Evolutionary conservation across 2,113 vertebrate species (phyloP).

Genomic region (Butorides virescens): DNA sequence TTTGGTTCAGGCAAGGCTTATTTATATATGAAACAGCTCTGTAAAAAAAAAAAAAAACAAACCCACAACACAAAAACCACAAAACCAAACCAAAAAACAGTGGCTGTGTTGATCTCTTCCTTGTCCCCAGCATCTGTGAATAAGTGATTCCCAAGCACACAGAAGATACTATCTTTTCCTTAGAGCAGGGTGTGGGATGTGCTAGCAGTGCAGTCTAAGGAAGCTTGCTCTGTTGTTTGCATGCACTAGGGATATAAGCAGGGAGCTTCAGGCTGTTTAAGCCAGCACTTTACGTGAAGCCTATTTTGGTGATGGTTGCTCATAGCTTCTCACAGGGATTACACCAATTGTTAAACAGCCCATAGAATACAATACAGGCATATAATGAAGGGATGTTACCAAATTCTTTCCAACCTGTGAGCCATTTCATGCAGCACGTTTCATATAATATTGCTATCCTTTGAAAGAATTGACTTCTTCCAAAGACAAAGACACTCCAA

Average conservation of each 20-base stretch:
- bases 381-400: neutral
- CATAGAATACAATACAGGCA: neutral
- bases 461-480: neutral
- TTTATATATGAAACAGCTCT: neutral
- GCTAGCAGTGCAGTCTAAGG: neutral
- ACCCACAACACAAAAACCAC: too few relatives aligned
- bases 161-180: neutral
- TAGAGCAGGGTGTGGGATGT: neutral
- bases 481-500: neutral
- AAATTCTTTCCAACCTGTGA: neutral
- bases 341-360: neutral
- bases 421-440: neutral
- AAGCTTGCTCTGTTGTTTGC: neutral
- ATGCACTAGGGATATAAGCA: neutral
- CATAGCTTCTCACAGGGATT: neutral
- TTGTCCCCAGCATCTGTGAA: neutral
- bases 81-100: too few relatives aligned
- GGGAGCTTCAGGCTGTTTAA: neutral
- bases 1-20: neutral
- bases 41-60: neutral
- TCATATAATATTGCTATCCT: neutral
- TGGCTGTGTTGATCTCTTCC: neutral
- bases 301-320: neutral
- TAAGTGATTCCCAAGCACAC: neutral
- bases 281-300: neutral